Base-by-base conservation (phyloP, 2,797 vertebrate genomes). In the Phoebastria nigripes region DNA sequence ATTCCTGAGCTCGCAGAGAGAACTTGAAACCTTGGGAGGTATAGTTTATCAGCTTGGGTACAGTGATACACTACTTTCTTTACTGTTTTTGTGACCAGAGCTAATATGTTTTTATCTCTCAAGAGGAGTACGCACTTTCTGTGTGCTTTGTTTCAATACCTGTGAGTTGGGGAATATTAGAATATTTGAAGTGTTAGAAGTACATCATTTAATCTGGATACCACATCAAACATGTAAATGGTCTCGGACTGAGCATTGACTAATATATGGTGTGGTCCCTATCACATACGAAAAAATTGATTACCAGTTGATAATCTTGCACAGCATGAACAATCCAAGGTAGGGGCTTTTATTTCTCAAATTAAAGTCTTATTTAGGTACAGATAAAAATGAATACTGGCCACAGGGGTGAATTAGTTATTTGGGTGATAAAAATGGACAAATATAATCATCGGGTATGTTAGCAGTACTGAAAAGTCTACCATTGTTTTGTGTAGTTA, bases 351-450 rank as follows among this genome's bases (percentile, higher is more conserved):
- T 87, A 55, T 62, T 77, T 87, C 44, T 87, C 33, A 51, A 76
- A 65, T 85, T 80, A 51, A 89, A 82, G 24, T 84, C 81, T 84
- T 87, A 17, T 66, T 87, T 92, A 54, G 39, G 22, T 77, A 37
- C 29, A 37, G 66, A 41, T 85, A 82, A 92, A 93, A 92, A 73
- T 65, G 46, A 93, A 61, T 49, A 21, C 58, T 58, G 54, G 46
- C 25, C 62, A 24, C 51, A 55, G 29, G 35, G 14, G 26, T 39
- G 52, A 63, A 56, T 31, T 46, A 89, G 55, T 52, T 96, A 49
- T 71, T 72, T 87, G 44, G 33, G 15, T 3, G 12, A 77, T 77
- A 56, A 80, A 93, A 80, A 77, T 42, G 47, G 71, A 46, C 31
- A 77, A 87, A 82, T 42, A 18, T 6, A 63, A 66, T 69, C 21